Percentiles rank a stretch among this genome's conserved stretches.
Evolutionary conservation across 2,113 vertebrate species (phyloP).

Genomic region (Limnothrissa miodon): DNA sequence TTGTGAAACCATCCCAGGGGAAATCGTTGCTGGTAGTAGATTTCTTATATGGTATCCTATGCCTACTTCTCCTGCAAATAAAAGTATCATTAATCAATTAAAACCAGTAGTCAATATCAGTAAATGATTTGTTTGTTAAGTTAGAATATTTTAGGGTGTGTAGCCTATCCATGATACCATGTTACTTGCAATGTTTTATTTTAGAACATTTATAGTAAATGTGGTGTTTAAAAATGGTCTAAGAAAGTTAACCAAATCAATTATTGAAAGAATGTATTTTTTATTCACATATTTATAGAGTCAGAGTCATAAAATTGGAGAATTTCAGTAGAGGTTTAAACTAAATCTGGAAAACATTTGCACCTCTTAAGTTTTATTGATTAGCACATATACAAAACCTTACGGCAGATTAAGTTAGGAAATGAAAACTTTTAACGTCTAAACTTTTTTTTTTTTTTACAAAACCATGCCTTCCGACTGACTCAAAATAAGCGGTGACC

Average conservation of each 20-base stretch:
- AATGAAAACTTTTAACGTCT: too few relatives aligned
- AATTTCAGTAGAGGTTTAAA: background rate
- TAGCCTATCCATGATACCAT: background rate
- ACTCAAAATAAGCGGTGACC: constrained; percentile 42
- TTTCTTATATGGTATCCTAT: background rate
- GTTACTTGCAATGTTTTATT: background rate
- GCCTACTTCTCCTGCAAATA: background rate
- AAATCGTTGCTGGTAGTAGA: background rate
- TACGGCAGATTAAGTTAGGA: background rate
- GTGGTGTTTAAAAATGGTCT: background rate
- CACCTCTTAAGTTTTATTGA: background rate
- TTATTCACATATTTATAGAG: background rate
- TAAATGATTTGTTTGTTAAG: background rate
- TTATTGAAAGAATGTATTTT: background rate
- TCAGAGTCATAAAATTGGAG: too few relatives aligned
- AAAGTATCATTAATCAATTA: too few relatives aligned
- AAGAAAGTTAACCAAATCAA: background rate
- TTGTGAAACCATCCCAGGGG: background rate
- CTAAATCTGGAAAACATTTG: background rate
- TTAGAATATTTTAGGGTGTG: background rate
- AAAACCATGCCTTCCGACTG: background rate
- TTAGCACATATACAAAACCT: background rate
- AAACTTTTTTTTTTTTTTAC: background rate
- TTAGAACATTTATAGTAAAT: background rate
- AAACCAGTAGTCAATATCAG: background rate